Evolutionary conservation across 2,113 vertebrate genomes (phyloP).

Genomic region (Fregetta grallaria): DNA sequence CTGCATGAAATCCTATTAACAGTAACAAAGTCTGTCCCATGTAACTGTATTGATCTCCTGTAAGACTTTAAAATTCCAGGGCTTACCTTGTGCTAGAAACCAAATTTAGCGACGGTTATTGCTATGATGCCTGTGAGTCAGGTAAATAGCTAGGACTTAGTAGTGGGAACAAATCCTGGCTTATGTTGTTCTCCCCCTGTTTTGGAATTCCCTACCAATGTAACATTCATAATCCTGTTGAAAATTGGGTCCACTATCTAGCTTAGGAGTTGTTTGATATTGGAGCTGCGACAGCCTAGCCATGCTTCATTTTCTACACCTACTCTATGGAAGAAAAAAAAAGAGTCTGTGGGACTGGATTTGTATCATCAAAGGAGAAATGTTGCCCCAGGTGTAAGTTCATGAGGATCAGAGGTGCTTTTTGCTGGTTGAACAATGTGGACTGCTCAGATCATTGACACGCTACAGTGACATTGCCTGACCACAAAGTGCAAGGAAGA

Average conservation of each 20-base stretch:
- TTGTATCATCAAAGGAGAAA: neutral
- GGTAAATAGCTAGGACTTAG: neutral
- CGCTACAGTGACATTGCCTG: neutral
- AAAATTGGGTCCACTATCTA: fast-evolving
- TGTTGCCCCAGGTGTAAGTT: neutral
- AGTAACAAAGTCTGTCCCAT: neutral
- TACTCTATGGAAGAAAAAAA: fast-evolving
- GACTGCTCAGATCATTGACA: neutral
- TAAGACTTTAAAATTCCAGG: neutral
- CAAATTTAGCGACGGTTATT: fast-evolving
- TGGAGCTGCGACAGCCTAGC: neutral
- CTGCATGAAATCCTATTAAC: neutral
- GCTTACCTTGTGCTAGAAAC: neutral
- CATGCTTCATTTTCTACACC: neutral
- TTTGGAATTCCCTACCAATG: neutral
- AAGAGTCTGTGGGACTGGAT: neutral
- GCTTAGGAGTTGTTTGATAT: neutral
- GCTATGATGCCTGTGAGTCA: neutral
- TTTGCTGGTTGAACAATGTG: neutral
- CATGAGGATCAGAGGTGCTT: neutral
- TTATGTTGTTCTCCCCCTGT: fast-evolving
- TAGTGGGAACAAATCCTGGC: neutral
- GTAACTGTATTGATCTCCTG: neutral
- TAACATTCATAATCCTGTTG: neutral
- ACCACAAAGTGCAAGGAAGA: neutral